Evolutionary conservation across 2,888 invertebrate species (phyloP).

Genomic region (Acanthopleura granulata): DNA sequence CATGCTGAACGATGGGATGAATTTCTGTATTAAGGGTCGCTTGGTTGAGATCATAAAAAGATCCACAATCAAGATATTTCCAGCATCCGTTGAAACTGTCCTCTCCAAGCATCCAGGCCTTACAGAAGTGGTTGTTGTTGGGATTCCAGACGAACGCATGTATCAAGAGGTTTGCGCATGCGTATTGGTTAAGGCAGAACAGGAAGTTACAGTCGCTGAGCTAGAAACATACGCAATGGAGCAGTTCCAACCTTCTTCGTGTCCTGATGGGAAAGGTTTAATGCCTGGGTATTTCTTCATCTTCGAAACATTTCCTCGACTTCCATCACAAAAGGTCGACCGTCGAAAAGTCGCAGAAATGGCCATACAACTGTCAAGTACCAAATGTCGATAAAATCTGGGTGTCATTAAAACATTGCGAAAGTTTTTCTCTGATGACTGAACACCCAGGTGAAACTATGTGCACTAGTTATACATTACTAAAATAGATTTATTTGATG

Average conservation of each 20-base stretch:
- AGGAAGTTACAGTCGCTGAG: not conserved
- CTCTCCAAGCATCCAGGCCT: constrained; percentile 12
- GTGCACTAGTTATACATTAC: too few species aligned
- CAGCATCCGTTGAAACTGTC: constrained; percentile 17
- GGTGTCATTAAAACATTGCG: too few species aligned
- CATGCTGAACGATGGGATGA: constrained; percentile 4
- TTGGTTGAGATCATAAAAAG: constrained; percentile 20
- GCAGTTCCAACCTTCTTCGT: not conserved
- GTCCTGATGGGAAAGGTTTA: constrained; percentile 13
- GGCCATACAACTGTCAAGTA: not conserved
- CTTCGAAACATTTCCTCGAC: constrained; percentile 10
- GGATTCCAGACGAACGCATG: constrained; percentile 22
- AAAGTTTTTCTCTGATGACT: too few species aligned
- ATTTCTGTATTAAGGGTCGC: constrained; percentile 15
- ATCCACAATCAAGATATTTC: constrained; percentile 20
- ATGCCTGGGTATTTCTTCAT: constrained; percentile 20
- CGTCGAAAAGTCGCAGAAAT: not conserved
- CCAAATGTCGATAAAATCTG: too few species aligned
- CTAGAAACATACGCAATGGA: not conserved
- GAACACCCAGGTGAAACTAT: too few species aligned
- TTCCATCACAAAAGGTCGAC: constrained; percentile 19
- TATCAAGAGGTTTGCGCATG: constrained; percentile 23
- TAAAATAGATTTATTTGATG: too few species aligned
- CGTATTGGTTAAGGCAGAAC: not conserved
- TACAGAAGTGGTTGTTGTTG: constrained; percentile 18